Conservation (phyloP, 2,888 invertebrate species). For the Drosophila pseudotalamancana region DNA sequence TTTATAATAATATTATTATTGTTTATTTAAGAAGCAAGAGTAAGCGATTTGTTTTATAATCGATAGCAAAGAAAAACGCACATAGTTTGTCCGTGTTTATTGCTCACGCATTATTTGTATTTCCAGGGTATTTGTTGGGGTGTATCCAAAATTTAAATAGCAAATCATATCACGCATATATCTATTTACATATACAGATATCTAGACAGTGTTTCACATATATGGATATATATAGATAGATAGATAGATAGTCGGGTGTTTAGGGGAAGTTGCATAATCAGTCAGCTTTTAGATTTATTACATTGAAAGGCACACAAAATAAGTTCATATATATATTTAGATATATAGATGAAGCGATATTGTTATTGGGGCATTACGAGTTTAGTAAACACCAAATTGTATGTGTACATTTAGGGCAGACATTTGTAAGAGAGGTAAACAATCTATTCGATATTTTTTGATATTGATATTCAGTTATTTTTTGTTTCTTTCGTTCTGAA, state of each 20-base stretch:
- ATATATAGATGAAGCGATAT: conserved; percentile 33
- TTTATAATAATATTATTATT: background rate
- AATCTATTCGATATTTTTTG: conserved; percentile 36
- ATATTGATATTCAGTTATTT: conserved; percentile 31
- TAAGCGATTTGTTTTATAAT: conserved; percentile 22
- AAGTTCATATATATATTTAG: conserved; percentile 9
- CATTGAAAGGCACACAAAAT: conserved; percentile 56
- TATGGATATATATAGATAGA: conserved; percentile 38
- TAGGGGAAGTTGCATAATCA: conserved; percentile 43
- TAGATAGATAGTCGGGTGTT: conserved; percentile 34
- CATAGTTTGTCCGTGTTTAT: conserved; percentile 49
- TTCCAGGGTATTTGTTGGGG: conserved; percentile 8
- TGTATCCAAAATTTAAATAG: conserved; percentile 45
- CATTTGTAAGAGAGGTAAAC: conserved; percentile 38
- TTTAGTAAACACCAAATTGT: conserved; percentile 48
- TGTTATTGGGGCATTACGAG: conserved; percentile 21
- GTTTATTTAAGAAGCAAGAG: conserved; percentile 23
- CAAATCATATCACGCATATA: conserved; percentile 29
- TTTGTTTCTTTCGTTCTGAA: conserved; percentile 16
- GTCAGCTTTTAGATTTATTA: conserved; percentile 33
- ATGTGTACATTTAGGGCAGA: conserved; percentile 65
- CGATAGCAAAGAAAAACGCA: conserved; percentile 53
- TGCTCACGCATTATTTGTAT: conserved; percentile 20
- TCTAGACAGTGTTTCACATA: conserved; percentile 44
- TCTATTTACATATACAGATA: conserved; percentile 33